Percentiles rank a stretch among this genome's conserved stretches.
Conservation (phyloP, 2,113 vertebrate genomes). For the Onychorhynchus coronatus region DNA sequence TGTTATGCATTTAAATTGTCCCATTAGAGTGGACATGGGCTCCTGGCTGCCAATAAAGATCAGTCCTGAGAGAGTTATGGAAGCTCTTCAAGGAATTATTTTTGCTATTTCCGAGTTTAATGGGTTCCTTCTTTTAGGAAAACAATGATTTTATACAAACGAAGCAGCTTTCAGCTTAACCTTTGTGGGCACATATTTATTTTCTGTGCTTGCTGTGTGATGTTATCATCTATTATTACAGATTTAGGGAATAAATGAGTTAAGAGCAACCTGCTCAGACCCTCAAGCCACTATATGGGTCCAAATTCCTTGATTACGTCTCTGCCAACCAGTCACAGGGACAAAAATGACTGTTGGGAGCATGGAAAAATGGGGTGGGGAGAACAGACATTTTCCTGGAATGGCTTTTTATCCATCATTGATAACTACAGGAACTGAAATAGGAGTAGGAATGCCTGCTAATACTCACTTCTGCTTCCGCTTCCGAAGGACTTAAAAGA, state of each 20-base stretch:
- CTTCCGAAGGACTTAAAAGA: not conserved
- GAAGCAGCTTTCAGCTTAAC: not conserved
- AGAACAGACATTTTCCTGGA: not conserved
- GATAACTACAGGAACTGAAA: not conserved
- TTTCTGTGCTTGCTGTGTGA: not conserved
- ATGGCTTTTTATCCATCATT: not conserved
- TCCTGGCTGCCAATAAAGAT: constrained; percentile 44
- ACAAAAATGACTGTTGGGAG: not conserved
- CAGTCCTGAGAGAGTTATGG: constrained; percentile 28
- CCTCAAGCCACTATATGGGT: not conserved
- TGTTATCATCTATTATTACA: not conserved
- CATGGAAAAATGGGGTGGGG: not conserved
- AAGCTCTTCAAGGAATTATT: constrained; percentile 9
- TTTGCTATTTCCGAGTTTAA: constrained; percentile 27
- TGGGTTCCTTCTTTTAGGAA: not conserved
- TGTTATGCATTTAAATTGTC: constrained; percentile 78
- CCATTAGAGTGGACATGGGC: constrained; percentile 66
- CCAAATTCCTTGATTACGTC: not conserved
- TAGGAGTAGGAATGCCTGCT: not conserved
- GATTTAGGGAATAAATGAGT: not conserved
- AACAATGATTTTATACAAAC: constrained; percentile 59
- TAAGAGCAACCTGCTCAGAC: not conserved
- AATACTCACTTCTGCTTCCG: not conserved
- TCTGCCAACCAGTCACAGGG: not conserved
- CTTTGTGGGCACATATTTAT: not conserved